Evolutionary conservation across 2,113 vertebrate species (phyloP).

Genomic region (Gopherus evgoodei): DNA sequence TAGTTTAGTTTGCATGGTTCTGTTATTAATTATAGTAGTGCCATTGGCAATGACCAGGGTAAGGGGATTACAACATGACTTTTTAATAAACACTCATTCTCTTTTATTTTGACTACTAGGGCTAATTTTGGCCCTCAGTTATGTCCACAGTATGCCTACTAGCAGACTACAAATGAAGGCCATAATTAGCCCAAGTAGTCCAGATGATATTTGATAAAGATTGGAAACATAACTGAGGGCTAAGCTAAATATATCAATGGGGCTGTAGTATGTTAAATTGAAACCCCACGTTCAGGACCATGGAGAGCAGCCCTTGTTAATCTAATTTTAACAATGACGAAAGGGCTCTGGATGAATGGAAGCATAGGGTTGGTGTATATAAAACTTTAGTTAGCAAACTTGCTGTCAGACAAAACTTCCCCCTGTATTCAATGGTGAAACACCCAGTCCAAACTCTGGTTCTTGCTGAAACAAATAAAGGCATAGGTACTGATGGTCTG

Average conservation of each 20-base stretch:
- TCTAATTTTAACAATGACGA: background rate
- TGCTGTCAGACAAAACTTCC: background rate
- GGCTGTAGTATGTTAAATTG: background rate
- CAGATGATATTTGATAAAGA: background rate
- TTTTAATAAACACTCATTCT: background rate
- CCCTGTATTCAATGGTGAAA: background rate
- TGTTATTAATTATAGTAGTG: background rate
- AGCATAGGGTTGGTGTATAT: background rate
- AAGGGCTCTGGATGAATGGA: background rate
- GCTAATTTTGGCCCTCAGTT: background rate
- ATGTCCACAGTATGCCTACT: background rate
- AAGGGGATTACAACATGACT: background rate
- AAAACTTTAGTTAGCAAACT: background rate
- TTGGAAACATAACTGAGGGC: background rate
- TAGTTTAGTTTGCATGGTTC: background rate
- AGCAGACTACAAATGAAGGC: accelerated
- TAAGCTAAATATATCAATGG: background rate
- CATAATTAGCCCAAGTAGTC: accelerated
- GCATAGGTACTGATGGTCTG: background rate
- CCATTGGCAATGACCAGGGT: background rate
- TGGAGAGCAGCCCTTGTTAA: background rate
- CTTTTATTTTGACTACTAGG: background rate
- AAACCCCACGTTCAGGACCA: background rate
- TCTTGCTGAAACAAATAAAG: background rate
- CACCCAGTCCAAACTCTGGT: background rate